Evolutionary conservation across 2,113 vertebrate genomes (phyloP).

Genomic region (Ia io): DNA sequence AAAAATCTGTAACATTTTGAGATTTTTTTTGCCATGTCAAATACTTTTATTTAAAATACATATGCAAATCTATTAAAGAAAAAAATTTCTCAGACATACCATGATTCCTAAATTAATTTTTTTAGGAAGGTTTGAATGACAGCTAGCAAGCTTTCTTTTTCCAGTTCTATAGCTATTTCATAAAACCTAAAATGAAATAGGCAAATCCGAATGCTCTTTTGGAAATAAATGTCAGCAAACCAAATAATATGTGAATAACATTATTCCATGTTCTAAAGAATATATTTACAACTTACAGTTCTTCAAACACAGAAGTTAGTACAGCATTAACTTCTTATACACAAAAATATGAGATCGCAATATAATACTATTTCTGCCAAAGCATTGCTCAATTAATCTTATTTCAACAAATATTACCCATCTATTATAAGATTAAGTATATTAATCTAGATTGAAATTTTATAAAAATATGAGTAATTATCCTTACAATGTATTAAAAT

Average conservation of each 20-base stretch:
- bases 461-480: background rate
- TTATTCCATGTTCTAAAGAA: background rate
- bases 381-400: background rate
- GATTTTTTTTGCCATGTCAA: background rate
- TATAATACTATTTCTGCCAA: background rate
- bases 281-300: background rate
- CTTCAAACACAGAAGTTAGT: background rate
- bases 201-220: background rate
- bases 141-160: background rate
- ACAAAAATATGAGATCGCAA: background rate
- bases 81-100: background rate
- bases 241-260: background rate
- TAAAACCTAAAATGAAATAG: background rate
- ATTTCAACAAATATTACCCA: background rate
- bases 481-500: background rate
- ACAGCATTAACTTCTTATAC: background rate
- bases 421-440: background rate
- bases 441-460: background rate
- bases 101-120: constrained; percentile 8
- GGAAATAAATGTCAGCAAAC: constrained; percentile 2
- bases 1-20: background rate
- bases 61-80: background rate
- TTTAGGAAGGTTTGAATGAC: background rate
- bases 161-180: background rate
- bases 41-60: background rate